Evolutionary conservation across 2,113 vertebrate species (phyloP), one percentile per base, ranked within the genome.

Genomic region (Lethenteron camtschaticum): DNA sequence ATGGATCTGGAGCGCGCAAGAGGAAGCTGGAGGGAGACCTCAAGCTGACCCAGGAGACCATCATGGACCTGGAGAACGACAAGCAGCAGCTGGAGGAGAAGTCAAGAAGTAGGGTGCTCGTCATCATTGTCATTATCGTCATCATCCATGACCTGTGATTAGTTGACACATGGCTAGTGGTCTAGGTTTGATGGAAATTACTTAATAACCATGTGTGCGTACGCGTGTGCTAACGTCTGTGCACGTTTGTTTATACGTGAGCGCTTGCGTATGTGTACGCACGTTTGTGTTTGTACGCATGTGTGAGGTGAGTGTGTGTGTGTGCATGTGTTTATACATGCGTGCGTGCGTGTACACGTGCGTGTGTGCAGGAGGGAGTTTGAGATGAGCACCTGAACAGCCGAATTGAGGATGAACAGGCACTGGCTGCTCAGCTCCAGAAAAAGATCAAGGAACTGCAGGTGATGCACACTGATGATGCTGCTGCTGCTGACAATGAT

Each of bases 11-110:
- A 96, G 75, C 82, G 89, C 71, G 81, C 80, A 88, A 81, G 73
- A 85, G 90, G 70, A 95, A 94, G 75, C 85, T 95, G 2, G 89
- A 96, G 77, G 91, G 88, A 14, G 91, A 96, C 76, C 75, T 96
- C 70, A 95, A 95, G 71, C 75, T 92, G 75, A 84, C 86, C 0
- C 77, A 90, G 73, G 90, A 95, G 75, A 85, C 85, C 1, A 74
- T 91, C 12, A 87, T 91, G 76, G 90, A 92, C 69, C 74, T 89
- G 57, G 84, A 92, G 74, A 90, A 95, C 10, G 89, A 95, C 77
- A 90, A 90, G 70, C 87, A 87, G 78, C 89, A 95, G 74, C 77
- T 90, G 73, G 87, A 95, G 55, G 88, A 95, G 78, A 87, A 83
- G 75, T 82, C 70, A 92, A 95, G 74, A 96, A 91, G 90, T 96